Evolutionary conservation across 1,140 invertebrate species (phyloP).

Genomic region (Andrena cerasifolii): DNA sequence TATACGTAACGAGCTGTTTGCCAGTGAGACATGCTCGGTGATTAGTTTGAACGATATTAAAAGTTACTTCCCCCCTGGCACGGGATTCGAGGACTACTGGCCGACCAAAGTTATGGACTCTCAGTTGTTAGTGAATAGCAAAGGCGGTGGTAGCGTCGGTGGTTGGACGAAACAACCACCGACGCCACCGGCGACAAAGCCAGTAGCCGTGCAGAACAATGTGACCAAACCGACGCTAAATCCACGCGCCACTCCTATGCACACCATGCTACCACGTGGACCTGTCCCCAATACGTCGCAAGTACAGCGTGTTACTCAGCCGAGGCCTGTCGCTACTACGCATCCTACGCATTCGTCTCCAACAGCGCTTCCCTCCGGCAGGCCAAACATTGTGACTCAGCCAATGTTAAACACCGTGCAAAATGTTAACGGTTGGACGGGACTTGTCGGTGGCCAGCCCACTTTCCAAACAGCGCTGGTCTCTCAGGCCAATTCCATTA

Average conservation of each 20-base stretch:
- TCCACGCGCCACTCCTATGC: conserved; percentile 63
- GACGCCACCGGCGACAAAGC: conserved; percentile 71
- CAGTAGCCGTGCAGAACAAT: conserved; percentile 70
- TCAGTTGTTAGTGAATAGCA: conserved; percentile 87
- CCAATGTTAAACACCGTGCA: conserved; percentile 77
- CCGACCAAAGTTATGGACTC: conserved; percentile 92
- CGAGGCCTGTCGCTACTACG: conserved; percentile 70
- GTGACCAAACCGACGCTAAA: conserved; percentile 69
- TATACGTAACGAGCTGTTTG: conserved; percentile 94
- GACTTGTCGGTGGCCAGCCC: conserved; percentile 81
- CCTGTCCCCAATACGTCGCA: conserved; percentile 62
- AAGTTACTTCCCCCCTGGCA: conserved; percentile 93
- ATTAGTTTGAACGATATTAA: conserved; percentile 95
- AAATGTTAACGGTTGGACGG: conserved; percentile 80
- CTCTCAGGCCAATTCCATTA: conserved; percentile 76
- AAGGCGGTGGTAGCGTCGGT: conserved; percentile 83
- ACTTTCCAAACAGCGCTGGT: conserved; percentile 77
- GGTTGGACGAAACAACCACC: conserved; percentile 85
- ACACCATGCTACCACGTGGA: conserved; percentile 70
- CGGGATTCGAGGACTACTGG: conserved; percentile 95
- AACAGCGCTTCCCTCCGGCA: conserved; percentile 69
- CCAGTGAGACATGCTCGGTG: conserved; percentile 93
- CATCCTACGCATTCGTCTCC: conserved; percentile 75
- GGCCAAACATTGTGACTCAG: conserved; percentile 72
- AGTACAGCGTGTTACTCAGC: conserved; percentile 71